Percentiles rank a stretch among this genome's conserved stretches.
phyloP scores from a whole-genome alignment of 2,113 vertebrate genomes.

The Jaculus jaculus region DNA sequence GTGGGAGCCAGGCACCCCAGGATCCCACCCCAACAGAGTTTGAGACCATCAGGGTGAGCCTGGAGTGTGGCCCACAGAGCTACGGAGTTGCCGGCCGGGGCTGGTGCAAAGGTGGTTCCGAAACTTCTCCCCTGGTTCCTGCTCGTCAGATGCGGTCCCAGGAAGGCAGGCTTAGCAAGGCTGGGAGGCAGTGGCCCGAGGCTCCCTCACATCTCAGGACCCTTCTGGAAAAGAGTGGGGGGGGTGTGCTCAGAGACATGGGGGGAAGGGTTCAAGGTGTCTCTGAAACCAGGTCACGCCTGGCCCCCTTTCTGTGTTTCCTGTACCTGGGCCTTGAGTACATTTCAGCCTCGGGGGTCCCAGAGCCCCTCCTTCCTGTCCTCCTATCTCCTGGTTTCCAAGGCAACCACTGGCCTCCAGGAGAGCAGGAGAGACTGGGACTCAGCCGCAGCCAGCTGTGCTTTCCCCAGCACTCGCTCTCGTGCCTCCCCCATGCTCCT shows the following conservation, averaged over 20 bases:
- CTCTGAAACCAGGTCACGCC: too few relatives aligned
- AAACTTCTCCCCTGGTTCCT: background rate
- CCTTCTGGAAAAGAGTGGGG: background rate
- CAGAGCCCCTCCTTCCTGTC: background rate
- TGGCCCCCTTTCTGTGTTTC: too few relatives aligned
- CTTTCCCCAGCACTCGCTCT: too few relatives aligned
- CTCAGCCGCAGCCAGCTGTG: background rate
- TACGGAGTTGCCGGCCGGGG: background rate
- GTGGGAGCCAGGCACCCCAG: background rate
- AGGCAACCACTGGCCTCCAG: background rate
- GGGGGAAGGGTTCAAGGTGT: too few relatives aligned
- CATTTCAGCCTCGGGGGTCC: background rate
- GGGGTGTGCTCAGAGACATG: too few relatives aligned
- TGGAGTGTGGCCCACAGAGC: background rate
- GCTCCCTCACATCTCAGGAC: background rate
- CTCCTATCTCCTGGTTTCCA: background rate
- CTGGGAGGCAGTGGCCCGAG: background rate
- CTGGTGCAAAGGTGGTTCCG: background rate
- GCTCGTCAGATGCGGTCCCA: background rate
- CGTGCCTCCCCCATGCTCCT: background rate
- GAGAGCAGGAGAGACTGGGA: background rate
- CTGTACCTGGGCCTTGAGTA: background rate
- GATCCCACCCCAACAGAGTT: too few relatives aligned
- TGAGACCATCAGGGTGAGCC: too few relatives aligned
- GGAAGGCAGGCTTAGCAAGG: background rate